Percentiles rank a stretch among this genome's conserved stretches.
phyloP scores from a whole-genome alignment of 2,113 vertebrate genomes.

The Lophochroa leadbeateri region DNA sequence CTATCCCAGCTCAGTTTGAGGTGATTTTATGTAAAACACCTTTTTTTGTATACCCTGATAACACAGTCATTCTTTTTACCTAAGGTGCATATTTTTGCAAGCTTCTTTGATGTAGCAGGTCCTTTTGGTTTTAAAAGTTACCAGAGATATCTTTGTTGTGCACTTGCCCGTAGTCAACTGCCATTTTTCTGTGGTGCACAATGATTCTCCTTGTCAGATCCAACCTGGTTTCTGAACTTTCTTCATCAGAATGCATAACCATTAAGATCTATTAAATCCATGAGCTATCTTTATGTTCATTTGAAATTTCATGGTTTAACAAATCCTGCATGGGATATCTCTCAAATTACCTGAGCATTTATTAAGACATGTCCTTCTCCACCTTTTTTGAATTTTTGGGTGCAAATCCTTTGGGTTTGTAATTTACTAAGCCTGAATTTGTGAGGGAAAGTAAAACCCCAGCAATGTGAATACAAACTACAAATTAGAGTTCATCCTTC shows the following conservation, averaged over 20 bases:
- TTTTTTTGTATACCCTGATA: not conserved
- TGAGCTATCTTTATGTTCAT: not conserved
- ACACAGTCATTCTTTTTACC: not conserved
- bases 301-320: not conserved
- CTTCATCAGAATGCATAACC: not conserved
- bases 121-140: not conserved
- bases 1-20: not conserved
- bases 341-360: not conserved
- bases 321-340: rapidly evolving
- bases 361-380: not conserved
- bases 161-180: not conserved
- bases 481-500: no score
- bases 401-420: not conserved
- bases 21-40: not conserved
- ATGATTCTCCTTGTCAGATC: not conserved
- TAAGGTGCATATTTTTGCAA: not conserved
- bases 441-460: not conserved
- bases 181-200: not conserved
- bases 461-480: no score
- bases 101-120: not conserved
- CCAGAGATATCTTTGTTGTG: not conserved
- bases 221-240: not conserved
- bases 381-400: not conserved
- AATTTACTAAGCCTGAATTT: not conserved
- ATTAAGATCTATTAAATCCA: not conserved